Evolutionary conservation across 2,113 vertebrate species (phyloP), one percentile per base, ranked within the genome.

Genomic region (Rallus limicola): DNA sequence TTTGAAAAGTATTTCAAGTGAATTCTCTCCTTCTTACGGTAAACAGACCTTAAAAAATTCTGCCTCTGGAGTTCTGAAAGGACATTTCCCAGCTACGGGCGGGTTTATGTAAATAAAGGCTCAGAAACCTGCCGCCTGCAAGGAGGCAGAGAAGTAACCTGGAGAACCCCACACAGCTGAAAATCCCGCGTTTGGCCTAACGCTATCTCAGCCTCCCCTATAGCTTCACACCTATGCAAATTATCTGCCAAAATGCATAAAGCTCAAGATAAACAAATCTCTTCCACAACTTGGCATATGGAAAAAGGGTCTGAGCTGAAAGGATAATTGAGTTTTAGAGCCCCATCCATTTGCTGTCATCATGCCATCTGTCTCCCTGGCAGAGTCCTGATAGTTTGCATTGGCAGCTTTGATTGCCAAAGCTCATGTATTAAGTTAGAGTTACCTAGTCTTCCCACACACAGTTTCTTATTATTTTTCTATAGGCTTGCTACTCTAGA

Each of bases 271-370:
- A 95, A 95, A 97, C 94, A 97, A 90, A 97, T 75, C 69, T 90
- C 72, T 92, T 96, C 86, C 69, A 90, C 79, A 65, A 55, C 69
- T 63, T 95, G 86, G 95, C 96, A 92, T 90, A 74, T 2, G 2
- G 78, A 63, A 90, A 78, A 96, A 93, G 56, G 88, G 86, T 71
- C 82, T 86, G 82, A 94, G 70, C 86, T 95, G 86, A 91, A 96
- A 90, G 71, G 89, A 83, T 93, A 96, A 96, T 95, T 94, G 97
- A 96, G 92, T 95, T 97, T 96, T 93, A 95, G 90, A 88, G 93
- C 84, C 74, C 84, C 85, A 95, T 94, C 95, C 89, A 95, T 95
- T 97, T 92, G 60, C 94, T 97, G 95, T 94, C 94, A 95, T 94
- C 4, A 1, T 90, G 82, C 95, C 94, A 96, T 97, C 96, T 97